Evolutionary conservation across 2,888 invertebrate genomes (phyloP), one percentile per base, ranked within the genome.

Genomic region (Drosophila tanythrix): DNA sequence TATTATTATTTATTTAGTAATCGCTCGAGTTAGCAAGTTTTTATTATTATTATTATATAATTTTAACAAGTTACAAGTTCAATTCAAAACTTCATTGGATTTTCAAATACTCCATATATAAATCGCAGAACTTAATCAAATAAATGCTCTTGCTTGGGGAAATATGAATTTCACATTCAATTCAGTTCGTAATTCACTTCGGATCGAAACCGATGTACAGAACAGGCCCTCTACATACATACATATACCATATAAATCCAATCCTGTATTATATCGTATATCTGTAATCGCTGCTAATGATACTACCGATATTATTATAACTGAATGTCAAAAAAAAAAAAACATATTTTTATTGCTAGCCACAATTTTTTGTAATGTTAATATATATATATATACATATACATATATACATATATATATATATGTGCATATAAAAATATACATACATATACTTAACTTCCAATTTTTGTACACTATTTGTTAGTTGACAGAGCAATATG

Each of bases 401-500:
- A 64, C 7, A 11, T 18, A 13, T 6, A 31, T 13, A 51, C 31
- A 31, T 31, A 52, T 40, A 48, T 58, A 68, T 55, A 65, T 31
- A 70, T 43, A 55, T 63, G 57, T 60, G 59, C 21, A 61, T 56
- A 63, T 57, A 70, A 11, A 51, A 1, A 64, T 40, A 70, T 55
- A 57, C 48, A 55, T 69, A 62, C 56, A 67, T 73, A 62, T 55
- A 68, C 57, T 36, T 74, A 84, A 76, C 86, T 83, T 82, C 76
- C 86, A 82, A 87, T 79, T 85, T 88, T 88, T 85, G 87, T 88
- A 85, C 89, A 88, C 89, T 76, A 79, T 88, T 86, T 83, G 82
- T 86, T 88, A 88, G 86, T 80, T 76, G 64, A 86, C 71, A 69
- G 50, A 21, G 36, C 31, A 38, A 53, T 31, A 40, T 7, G 27